phyloP scores from a whole-genome alignment of 37 sponge, comb jelly and placozoan genomes.

The Corticium candelabrum region DNA sequence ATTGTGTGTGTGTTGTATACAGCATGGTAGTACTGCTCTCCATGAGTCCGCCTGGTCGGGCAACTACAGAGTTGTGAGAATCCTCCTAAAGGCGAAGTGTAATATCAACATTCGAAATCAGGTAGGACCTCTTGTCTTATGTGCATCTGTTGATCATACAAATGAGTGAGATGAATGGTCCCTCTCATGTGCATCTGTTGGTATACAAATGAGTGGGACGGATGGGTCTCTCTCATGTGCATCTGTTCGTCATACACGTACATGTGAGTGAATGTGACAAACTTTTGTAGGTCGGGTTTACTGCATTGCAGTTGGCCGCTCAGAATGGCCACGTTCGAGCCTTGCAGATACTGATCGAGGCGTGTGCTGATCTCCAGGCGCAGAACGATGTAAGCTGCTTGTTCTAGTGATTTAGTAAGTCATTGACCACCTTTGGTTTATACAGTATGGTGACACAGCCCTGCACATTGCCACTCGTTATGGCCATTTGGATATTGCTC shows the following conservation, averaged over 20 bases:
- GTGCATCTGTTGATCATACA: no score
- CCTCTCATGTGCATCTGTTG: no score
- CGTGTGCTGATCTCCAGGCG: background rate
- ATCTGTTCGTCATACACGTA: no score
- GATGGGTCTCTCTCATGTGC: no score
- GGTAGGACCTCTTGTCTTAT: no score
- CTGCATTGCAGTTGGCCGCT: background rate
- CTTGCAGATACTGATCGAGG: background rate
- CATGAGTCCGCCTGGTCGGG: background rate
- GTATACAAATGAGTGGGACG: no score
- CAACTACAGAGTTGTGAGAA: background rate
- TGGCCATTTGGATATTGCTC: background rate
- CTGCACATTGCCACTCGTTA: background rate
- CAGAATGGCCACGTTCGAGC: background rate
- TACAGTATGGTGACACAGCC: background rate
- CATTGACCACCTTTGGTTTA: background rate
- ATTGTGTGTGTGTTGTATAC: background rate
- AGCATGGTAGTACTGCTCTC: background rate
- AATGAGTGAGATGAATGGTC: no score
- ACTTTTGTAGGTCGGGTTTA: background rate
- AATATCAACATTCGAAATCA: background rate
- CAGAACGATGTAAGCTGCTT: background rate
- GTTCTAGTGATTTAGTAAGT: background rate
- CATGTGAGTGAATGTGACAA: no score
- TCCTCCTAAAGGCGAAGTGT: background rate